A percentile compares a stretch with the other conserved stretches of the same genome.
Evolutionary conservation across 2,113 vertebrate species (phyloP).

Genomic region (Strix uralensis): DNA sequence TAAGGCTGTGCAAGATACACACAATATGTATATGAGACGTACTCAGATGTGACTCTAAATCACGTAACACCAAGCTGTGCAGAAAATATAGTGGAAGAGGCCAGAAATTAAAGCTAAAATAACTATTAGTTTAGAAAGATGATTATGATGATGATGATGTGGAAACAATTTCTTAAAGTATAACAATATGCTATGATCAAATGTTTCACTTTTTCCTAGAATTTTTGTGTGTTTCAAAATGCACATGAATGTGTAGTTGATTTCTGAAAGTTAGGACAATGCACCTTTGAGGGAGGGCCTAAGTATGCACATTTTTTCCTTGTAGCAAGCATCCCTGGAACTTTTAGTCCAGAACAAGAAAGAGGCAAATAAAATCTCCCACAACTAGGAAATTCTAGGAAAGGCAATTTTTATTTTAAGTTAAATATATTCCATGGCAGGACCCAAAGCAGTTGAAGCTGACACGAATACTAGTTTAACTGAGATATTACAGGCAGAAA

Average conservation of each 20-base stretch:
- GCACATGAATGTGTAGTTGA: background rate
- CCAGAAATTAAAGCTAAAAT: background rate
- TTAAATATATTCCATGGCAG: background rate
- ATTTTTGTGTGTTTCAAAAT: background rate
- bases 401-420: background rate
- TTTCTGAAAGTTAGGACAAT: background rate
- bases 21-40: background rate
- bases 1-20: background rate
- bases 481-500: background rate
- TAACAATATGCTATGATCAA: background rate
- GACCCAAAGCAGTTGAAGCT: background rate
- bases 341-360: background rate
- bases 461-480: background rate
- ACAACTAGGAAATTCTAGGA: background rate
- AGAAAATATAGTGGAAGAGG: background rate
- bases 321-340: background rate
- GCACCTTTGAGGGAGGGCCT: background rate
- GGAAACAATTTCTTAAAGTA: background rate
- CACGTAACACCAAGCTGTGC: rapidly evolving
- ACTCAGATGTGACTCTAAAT: background rate
- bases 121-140: background rate
- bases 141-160: background rate
- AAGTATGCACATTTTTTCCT: background rate
- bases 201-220: background rate
- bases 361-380: background rate